Percentiles rank a stretch among this genome's conserved stretches.
phyloP scores from a whole-genome alignment of 1,140 invertebrate genomes.

The Proales similis region DNA sequence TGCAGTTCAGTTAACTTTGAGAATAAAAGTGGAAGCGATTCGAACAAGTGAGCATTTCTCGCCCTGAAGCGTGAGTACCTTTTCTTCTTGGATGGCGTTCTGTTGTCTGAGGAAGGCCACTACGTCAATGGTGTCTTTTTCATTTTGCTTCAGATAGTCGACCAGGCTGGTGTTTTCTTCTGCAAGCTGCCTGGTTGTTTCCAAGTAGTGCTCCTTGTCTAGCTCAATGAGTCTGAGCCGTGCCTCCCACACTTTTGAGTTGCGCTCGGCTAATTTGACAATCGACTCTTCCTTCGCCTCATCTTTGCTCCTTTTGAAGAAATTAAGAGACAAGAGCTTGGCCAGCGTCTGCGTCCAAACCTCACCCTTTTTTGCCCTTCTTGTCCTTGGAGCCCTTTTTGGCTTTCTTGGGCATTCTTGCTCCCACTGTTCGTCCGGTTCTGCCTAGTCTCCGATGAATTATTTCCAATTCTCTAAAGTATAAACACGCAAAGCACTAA shows the following conservation, averaged over 20 bases:
- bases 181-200: slow-evolving; percentile 47
- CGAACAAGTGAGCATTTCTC: not conserved
- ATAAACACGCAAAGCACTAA: too few species aligned
- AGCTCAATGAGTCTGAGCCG: slow-evolving; percentile 45
- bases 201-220: slow-evolving; percentile 48
- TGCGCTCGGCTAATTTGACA: slow-evolving; percentile 46
- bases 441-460: too few species aligned
- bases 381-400: too few species aligned
- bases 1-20: slow-evolving; percentile 1
- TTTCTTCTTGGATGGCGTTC: slow-evolving; percentile 49
- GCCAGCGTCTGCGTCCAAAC: too few species aligned
- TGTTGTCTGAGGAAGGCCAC: slow-evolving; percentile 50
- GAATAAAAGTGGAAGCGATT: not conserved
- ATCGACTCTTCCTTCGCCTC: slow-evolving; percentile 45
- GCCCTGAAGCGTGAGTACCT: slow-evolving; percentile 40
- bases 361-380: too few species aligned
- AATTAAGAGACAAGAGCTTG: too few species aligned
- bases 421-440: too few species aligned
- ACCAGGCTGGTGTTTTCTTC: slow-evolving; percentile 50
- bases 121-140: slow-evolving; percentile 53
- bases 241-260: slow-evolving; percentile 50
- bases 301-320: slow-evolving; percentile 40
- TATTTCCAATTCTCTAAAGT: too few species aligned
- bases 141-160: slow-evolving; percentile 48
- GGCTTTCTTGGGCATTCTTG: too few species aligned